Evolutionary conservation across 2,888 invertebrate species (phyloP).

Genomic region (Leptarthrus brevirostris): DNA sequence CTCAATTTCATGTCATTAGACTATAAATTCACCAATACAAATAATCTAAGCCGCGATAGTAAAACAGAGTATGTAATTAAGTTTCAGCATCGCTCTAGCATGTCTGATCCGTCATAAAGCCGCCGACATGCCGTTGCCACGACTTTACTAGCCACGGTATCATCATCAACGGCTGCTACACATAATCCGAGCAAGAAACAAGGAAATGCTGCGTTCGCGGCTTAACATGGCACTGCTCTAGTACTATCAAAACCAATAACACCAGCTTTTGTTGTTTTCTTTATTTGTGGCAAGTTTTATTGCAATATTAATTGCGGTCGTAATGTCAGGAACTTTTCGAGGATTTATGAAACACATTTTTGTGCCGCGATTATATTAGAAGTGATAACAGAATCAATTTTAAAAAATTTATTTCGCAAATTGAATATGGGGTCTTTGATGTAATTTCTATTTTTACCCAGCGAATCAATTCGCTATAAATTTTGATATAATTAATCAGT

Average conservation of each 20-base stretch:
- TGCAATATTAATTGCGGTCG: slow-evolving; percentile 52
- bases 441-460: neutral
- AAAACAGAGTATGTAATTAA: neutral
- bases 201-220: slow-evolving; percentile 22
- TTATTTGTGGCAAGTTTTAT: slow-evolving; percentile 25
- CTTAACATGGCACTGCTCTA: neutral
- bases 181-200: slow-evolving; percentile 3
- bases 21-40: slow-evolving; percentile 4
- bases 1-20: slow-evolving; percentile 17
- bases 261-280: neutral
- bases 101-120: slow-evolving; percentile 4
- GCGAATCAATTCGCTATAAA: neutral
- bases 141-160: neutral
- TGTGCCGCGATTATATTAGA: slow-evolving; percentile 25
- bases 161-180: neutral
- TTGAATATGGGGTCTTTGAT: neutral
- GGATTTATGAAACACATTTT: slow-evolving; percentile 23
- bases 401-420: neutral
- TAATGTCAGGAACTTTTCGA: slow-evolving; percentile 46
- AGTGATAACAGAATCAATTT: slow-evolving; percentile 28
- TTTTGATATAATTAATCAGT: too few species aligned
- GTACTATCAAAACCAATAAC: neutral
- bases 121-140: neutral
- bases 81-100: neutral
- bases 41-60: neutral